A percentile compares a stretch with the other conserved stretches of the same genome.
Conservation (phyloP, 2,888 invertebrate genomes). For the Cyaniris semiargus region DNA sequence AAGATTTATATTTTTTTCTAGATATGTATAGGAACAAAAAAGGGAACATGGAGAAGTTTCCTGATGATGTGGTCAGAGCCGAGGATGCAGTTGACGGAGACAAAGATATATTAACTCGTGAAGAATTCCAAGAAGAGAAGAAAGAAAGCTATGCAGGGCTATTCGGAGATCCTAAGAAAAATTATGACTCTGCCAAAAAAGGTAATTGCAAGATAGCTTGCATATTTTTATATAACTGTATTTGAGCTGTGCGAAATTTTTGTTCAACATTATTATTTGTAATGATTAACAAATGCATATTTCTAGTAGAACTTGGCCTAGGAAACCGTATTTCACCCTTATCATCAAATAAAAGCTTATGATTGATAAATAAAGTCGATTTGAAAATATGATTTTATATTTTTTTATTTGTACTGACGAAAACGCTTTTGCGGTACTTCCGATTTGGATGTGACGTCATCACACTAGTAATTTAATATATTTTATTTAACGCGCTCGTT, state of each 20-base stretch:
- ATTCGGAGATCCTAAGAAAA: conserved; percentile 69
- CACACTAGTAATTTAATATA: too few relatives aligned
- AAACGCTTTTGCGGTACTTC: too few relatives aligned
- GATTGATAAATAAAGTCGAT: too few relatives aligned
- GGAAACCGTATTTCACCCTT: too few relatives aligned
- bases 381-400: too few relatives aligned
- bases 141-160: conserved; percentile 72
- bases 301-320: too few relatives aligned
- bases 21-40: conserved; percentile 83
- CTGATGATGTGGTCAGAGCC: conserved; percentile 86
- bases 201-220: conserved; percentile 46
- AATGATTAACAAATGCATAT: too few relatives aligned
- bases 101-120: conserved; percentile 83
- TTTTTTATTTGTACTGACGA: too few relatives aligned
- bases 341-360: too few relatives aligned
- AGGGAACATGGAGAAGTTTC: conserved; percentile 88
- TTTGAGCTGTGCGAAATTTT: neutral
- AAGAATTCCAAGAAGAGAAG: conserved; percentile 74
- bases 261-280: neutral
- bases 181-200: conserved; percentile 58
- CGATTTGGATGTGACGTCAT: too few relatives aligned
- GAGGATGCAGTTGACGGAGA: conserved; percentile 87
- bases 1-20: conserved; percentile 51
- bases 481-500: too few relatives aligned
- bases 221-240: neutral